Conservation (phyloP, 2,888 invertebrate genomes). For the Lasioglossum vierecki region DNA sequence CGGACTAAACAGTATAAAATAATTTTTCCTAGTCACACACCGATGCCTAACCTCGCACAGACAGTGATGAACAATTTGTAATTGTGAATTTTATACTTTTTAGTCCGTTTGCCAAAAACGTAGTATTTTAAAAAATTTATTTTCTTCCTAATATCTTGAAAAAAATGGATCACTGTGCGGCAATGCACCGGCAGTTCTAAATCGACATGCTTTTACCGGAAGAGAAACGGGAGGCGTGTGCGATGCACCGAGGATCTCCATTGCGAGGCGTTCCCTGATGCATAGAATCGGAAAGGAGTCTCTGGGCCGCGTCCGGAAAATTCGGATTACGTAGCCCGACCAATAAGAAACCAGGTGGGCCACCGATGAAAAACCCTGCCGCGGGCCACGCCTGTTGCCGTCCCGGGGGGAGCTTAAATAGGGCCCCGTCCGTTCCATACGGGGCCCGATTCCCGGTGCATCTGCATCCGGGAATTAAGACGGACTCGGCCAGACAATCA, state of each 20-base stretch:
- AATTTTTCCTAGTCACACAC: no score
- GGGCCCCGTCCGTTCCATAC: neutral
- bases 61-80: no score
- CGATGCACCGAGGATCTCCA: neutral
- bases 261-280: neutral
- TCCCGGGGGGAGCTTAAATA: conserved; percentile 42
- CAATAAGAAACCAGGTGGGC: conserved; percentile 58
- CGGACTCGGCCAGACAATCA: conserved; percentile 15
- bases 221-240: neutral
- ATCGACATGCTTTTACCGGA: neutral
- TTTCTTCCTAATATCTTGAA: neutral
- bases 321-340: conserved; percentile 61
- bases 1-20: no score
- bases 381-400: conserved; percentile 59
- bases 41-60: no score
- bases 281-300: conserved; percentile 24
- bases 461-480: conserved; percentile 54
- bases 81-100: no score
- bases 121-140: no score
- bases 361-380: conserved; percentile 63
- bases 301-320: conserved; percentile 65
- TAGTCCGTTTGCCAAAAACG: no score
- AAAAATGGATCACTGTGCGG: neutral
- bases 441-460: conserved; percentile 32
- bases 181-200: neutral